These are phyloP conservation scores for Chrysomela aeneicollis DNA, from an alignment of 2,888 invertebrate genomes.

Conservation along the genomic window DNA sequence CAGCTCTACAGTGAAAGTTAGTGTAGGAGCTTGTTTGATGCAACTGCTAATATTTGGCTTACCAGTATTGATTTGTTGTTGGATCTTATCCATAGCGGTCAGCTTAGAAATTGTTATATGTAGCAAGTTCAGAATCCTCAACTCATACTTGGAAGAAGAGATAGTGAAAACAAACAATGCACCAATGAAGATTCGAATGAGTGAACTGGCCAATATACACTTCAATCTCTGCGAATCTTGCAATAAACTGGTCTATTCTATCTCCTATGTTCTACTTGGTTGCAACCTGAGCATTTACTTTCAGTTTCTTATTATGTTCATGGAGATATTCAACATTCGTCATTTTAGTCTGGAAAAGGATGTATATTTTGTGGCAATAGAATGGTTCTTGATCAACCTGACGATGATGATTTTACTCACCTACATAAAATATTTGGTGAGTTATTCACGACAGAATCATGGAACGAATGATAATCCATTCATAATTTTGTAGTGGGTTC, in stretches of 20 bases:
- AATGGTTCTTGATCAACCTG: neutral
- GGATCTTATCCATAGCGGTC: neutral
- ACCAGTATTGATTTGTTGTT: neutral
- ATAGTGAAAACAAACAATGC: neutral
- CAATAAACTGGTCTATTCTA: neutral
- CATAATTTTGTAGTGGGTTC: too few relatives aligned
- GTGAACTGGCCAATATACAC: neutral
- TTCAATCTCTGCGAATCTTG: neutral
- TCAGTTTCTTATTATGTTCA: neutral
- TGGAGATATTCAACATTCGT: neutral
- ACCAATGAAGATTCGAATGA: neutral
- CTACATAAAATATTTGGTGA: neutral
- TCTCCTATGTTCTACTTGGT: neutral
- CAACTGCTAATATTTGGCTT: neutral
- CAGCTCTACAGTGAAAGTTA: neutral
- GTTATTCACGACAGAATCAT: too few relatives aligned
- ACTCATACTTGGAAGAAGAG: neutral
- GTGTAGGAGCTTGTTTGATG: neutral
- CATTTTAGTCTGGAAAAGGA: neutral
- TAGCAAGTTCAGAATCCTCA: neutral
- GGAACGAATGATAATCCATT: too few relatives aligned
- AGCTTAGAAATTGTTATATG: neutral
- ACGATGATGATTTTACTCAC: neutral
- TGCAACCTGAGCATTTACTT: neutral
- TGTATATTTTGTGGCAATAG: neutral